These are phyloP conservation scores for Hydrolagus colliei DNA, from an alignment of 2,797 vertebrate genomes.

Conservation along the genomic window DNA sequence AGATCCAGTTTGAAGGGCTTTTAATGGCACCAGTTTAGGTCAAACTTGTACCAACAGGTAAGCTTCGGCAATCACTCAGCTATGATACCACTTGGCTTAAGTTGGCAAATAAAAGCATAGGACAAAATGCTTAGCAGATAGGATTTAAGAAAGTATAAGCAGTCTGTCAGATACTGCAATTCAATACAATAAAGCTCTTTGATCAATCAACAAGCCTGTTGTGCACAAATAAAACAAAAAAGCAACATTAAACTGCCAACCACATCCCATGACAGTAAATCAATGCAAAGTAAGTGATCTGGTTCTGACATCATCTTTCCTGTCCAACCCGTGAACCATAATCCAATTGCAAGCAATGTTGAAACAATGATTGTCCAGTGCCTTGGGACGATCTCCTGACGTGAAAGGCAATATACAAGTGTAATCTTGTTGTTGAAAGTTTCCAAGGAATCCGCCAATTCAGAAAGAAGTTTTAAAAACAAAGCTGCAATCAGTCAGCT, in stretches of 20 bases:
- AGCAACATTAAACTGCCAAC: background rate
- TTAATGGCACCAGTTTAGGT: too few relatives aligned
- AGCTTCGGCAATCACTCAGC: background rate
- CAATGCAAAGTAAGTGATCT: background rate
- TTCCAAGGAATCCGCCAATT: background rate
- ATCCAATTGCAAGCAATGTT: background rate
- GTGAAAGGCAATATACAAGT: too few relatives aligned
- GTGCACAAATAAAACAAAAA: background rate
- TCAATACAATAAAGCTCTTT: background rate
- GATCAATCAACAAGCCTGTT: background rate
- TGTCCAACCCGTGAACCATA: background rate
- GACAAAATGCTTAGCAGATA: background rate
- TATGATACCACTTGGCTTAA: background rate
- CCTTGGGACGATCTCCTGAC: too few relatives aligned
- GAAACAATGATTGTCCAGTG: too few relatives aligned
- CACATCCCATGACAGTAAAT: background rate
- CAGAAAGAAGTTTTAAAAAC: conserved; percentile 14
- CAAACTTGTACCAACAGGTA: background rate
- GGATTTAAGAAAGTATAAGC: background rate
- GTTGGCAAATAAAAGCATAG: background rate
- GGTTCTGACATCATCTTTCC: background rate
- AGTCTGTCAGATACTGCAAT: background rate
- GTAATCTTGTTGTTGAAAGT: background rate
- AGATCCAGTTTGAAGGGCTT: background rate
- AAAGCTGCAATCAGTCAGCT: conserved; percentile 39